Evolutionary conservation across 1,140 invertebrate species (phyloP), one percentile per base, ranked within the genome.

Genomic region (Heliothis virescens): DNA sequence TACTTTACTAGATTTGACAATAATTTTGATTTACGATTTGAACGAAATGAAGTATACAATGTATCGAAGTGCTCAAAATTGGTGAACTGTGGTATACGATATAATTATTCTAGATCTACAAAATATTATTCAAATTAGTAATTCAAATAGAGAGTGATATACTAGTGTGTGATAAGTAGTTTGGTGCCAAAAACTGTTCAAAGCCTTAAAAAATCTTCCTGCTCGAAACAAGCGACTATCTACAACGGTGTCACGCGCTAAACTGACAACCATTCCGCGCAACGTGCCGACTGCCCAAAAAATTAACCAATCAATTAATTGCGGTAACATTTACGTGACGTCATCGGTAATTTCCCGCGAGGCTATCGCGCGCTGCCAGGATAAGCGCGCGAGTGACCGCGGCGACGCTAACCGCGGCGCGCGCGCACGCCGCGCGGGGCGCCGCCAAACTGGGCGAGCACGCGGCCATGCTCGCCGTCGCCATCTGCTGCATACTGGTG

Each of bases 401-500:
- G 73, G 86, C 86, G 86, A 90, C 87, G 86, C 85, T 89, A 57
- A 85, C 71, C 60, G 89, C 87, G 85, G 93, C 89, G 86, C 87
- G 85, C 48, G 65, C 82, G 73, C 86, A 89, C 87, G 91, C 90
- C 82, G 87, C 89, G 86, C 84, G 72, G 63, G 80, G 89, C 85
- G 86, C 86, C 86, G 83, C 83, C 92, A 95, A 93, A 87, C 94
- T 95, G 95, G 94, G 95, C 90, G 93, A 95, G 81, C 94, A 95
- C 92, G 91, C 93, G 82, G 94, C 95, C 81, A 97, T 97, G 97
- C 96, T 97, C 83, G 97, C 97, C 34, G 96, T 97, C 81, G 97
- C 97, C 86, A 97, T 97, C 83, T 97, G 97, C 93, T 97, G 97
- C 92, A 97, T 97, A 84, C 94, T 97, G 75, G 96, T 97, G 82